Evolutionary conservation across 2,113 vertebrate genomes (phyloP).

Genomic region (Megaceryle maxima): DNA sequence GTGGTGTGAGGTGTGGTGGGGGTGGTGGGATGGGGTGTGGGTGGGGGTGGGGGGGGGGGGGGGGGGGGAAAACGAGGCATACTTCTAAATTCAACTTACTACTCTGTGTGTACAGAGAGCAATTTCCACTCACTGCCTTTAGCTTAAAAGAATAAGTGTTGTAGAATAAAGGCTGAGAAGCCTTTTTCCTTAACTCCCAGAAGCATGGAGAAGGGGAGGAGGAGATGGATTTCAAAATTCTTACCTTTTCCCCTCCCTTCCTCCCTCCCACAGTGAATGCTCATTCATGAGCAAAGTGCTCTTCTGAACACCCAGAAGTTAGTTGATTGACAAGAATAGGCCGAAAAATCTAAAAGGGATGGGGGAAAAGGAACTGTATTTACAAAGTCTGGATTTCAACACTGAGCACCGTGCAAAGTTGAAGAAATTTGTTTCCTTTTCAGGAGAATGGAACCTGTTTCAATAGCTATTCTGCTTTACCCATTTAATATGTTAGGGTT

Average conservation of each 20-base stretch:
- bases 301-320: neutral
- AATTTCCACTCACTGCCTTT: neutral
- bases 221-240: neutral
- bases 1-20: no score
- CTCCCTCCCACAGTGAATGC: neutral
- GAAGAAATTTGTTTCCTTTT: neutral
- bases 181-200: neutral
- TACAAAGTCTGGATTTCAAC: neutral
- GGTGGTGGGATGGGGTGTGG: no score
- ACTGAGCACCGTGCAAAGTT: neutral
- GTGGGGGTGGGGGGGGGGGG: no score
- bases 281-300: neutral
- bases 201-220: neutral
- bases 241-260: neutral
- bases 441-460: neutral
- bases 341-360: neutral
- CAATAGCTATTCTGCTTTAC: neutral
- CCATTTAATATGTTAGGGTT: neutral
- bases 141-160: neutral
- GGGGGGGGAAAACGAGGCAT: neutral
- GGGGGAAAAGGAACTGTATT: neutral
- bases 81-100: neutral
- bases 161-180: neutral
- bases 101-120: neutral
- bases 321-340: neutral